Conservation (phyloP, 1,140 invertebrate genomes). For the Drosophila rhopaloa region DNA sequence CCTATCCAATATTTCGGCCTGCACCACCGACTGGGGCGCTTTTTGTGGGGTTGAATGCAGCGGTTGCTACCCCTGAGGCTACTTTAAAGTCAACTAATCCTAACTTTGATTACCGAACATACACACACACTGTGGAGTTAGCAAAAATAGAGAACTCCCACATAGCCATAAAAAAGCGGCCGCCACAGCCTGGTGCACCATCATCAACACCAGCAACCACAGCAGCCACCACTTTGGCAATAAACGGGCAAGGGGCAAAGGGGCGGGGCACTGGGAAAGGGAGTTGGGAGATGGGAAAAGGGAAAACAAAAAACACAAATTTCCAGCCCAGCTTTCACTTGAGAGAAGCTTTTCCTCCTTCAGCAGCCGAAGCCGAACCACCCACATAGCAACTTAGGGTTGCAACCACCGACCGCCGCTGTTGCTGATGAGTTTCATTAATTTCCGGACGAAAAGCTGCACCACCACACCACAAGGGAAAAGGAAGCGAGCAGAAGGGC, state of each 20-base stretch:
- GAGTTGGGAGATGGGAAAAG: background rate
- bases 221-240: slow-evolving; percentile 38
- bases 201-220: slow-evolving; percentile 47
- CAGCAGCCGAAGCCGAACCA: slow-evolving; percentile 11
- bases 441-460: slow-evolving; percentile 56
- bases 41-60: slow-evolving; percentile 17
- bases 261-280: background rate
- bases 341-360: slow-evolving; percentile 36
- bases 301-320: slow-evolving; percentile 28
- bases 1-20: slow-evolving; percentile 19
- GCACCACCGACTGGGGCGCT: slow-evolving; percentile 14
- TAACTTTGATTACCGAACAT: slow-evolving; percentile 48
- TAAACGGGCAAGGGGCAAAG: background rate
- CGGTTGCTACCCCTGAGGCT: slow-evolving; percentile 43
- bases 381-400: slow-evolving; percentile 41
- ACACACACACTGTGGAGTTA: slow-evolving; percentile 2
- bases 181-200: slow-evolving; percentile 46
- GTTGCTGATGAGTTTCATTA: slow-evolving; percentile 56
- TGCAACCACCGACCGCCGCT: slow-evolving; percentile 45
- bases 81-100: slow-evolving; percentile 61
- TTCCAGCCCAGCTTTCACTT: slow-evolving; percentile 52
- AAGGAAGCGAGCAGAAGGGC: slow-evolving; percentile 3
- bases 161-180: slow-evolving; percentile 29
- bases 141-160: slow-evolving; percentile 11
- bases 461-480: slow-evolving; percentile 19